Percentiles rank a stretch among this genome's conserved stretches.
Evolutionary conservation across 1,140 invertebrate species (phyloP).

Genomic region (Drosophila pachea): DNA sequence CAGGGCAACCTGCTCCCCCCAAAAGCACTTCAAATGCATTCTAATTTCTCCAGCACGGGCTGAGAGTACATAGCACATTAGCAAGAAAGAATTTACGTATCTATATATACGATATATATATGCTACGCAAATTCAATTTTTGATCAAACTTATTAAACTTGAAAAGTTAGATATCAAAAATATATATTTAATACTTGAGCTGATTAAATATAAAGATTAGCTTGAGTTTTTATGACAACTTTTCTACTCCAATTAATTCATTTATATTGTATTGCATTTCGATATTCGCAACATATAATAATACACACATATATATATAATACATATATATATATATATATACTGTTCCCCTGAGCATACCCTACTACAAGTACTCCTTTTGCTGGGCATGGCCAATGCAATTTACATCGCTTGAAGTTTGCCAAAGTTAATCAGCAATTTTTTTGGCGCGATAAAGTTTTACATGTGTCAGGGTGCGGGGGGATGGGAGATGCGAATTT

Average conservation of each 20-base stretch:
- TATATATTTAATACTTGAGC: no score
- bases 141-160: no score
- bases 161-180: no score
- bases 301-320: no score
- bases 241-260: no score
- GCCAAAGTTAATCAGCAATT: constrained; percentile 52
- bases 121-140: neutral
- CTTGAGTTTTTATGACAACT: no score
- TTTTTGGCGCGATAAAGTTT: constrained; percentile 55
- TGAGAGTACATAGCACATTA: constrained; percentile 39
- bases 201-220: no score
- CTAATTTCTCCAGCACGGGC: constrained; percentile 47
- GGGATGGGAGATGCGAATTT: neutral
- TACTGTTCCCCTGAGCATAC: no score
- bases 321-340: no score
- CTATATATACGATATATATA: neutral
- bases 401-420: constrained; percentile 35
- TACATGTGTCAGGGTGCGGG: constrained; percentile 26
- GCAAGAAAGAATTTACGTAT: neutral
- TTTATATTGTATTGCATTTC: no score
- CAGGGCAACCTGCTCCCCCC: neutral
- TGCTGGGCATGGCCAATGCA: constrained; percentile 17
- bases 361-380: neutral
- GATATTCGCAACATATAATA: no score
- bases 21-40: constrained; percentile 49